Base-by-base conservation (phyloP, 1,140 invertebrate species). In the Bombus pascuorum region DNA sequence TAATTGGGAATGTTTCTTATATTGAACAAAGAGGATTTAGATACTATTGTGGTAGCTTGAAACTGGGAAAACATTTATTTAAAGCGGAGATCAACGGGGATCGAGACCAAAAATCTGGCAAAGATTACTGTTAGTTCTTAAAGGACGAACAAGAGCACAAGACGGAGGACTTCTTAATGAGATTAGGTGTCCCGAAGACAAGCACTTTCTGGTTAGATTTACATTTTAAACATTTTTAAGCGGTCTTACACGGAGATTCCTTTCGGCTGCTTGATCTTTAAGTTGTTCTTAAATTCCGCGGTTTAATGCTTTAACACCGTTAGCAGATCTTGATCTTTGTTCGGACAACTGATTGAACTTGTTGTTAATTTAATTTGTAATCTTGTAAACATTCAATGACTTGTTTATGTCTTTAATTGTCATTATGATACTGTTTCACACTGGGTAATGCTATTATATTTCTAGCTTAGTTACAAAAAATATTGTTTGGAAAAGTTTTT, bases 151-250 rank as follows among this genome's bases (percentile, higher is more conserved):
- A 88, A 92, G 92, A n/a, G 81, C 81, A 80, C 83, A 85, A 90
- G 91, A 86, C 86, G 92, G 93, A 93, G 94, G 94, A 95, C 93
- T 95, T 95, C 92, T 95, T 95, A 95, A 95, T 95, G 94, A 95
- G 95, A 95, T 95, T 95, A 95, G 92, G 92, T 86, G 89, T 81
- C 84, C 87, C 80, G 90, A 92, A 91, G 93, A 93, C 93, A 94
- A 94, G 95, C 93, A 94, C 93, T 94, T 91, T 93, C 90, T 84
- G 91, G 92, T 91, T 93, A 93, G 91, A 94, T 95, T 94, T 94
- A 93, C 94, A 94, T 94, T 94, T 94, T 93, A 94, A 94, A 93
- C 93, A 95, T 95, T 95, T 95, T 94, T 95, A 95, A 95, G 94
- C 87, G 93, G 87, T 90, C 93, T 92, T 91, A 91, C 87, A 66